A percentile compares a stretch with the other conserved stretches of the same genome.
Conservation (phyloP, 2,888 invertebrate species). For the Andrena bucephala region DNA sequence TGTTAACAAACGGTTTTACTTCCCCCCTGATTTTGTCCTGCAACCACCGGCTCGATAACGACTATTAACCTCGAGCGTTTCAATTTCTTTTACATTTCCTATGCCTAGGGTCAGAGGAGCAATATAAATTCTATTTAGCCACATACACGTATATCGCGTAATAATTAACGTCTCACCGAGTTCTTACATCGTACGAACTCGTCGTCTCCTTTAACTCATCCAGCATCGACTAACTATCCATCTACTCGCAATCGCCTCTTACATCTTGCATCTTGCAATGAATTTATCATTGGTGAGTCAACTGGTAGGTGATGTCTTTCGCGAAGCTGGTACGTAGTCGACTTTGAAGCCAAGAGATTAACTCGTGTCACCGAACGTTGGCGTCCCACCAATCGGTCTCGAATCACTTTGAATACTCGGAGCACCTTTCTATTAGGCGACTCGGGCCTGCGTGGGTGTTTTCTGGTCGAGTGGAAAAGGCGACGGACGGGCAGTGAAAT, state of each 20-base stretch:
- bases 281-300: not conserved
- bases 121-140: not conserved
- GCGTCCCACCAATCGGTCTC: not conserved
- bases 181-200: not conserved
- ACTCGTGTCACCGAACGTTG: not conserved
- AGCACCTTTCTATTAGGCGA: no score
- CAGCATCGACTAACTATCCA: not conserved
- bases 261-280: not conserved
- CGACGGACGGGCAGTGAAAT: not conserved
- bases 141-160: not conserved
- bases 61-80: conserved; percentile 28
- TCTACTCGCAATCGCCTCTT: not conserved
- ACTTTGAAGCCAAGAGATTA: no score
- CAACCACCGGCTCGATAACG: conserved; percentile 22
- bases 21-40: conserved; percentile 5
- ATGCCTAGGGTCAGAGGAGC: not conserved
- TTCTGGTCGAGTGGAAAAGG: no score
- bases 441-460: no score
- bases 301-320: not conserved
- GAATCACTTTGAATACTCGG: conserved; percentile 1
- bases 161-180: not conserved
- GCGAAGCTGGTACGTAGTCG: not conserved
- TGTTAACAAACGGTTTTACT: conserved; percentile 56
- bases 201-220: not conserved
- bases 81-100: conserved; percentile 31